Evolutionary conservation across 2,113 vertebrate genomes (phyloP).

Genomic region (Chaenocephalus aceratus): DNA sequence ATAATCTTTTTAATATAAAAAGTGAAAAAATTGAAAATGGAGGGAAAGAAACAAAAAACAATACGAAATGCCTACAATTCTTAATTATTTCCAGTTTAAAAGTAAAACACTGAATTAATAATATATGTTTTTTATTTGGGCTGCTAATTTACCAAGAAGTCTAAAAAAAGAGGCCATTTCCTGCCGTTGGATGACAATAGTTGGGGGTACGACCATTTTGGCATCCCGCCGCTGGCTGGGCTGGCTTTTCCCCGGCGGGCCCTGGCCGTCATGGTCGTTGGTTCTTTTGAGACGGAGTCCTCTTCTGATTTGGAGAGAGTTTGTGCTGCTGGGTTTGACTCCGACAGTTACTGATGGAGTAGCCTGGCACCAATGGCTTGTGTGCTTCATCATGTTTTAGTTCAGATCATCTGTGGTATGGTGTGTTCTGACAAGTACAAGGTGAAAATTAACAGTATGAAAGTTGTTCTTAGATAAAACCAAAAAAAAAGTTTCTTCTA

Average conservation of each 20-base stretch:
- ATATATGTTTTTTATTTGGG: not conserved
- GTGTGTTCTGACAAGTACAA: not conserved
- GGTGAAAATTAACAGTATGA: too few relatives aligned
- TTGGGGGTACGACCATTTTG: conserved; percentile 74
- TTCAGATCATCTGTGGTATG: conserved; percentile 1
- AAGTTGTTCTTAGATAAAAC: not conserved
- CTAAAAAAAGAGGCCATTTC: conserved; percentile 96
- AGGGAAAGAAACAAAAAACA: conserved; percentile 22
- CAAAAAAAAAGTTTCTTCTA: not conserved
- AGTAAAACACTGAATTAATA: not conserved
- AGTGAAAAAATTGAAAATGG: too few relatives aligned
- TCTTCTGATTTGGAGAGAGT: conserved; percentile 82
- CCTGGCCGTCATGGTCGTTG: conserved; percentile 77
- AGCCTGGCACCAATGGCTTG: conserved; percentile 80
- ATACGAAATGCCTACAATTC: not conserved
- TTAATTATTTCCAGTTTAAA: not conserved
- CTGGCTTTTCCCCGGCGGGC: conserved; percentile 75
- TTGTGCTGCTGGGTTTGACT: conserved; percentile 80
- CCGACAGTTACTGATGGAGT: conserved; percentile 84
- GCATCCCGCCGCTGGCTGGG: conserved; percentile 16
- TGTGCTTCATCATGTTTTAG: conserved; percentile 83
- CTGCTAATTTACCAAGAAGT: conserved; percentile 88
- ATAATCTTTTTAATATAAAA: too few relatives aligned
- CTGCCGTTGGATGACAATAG: conserved; percentile 88
- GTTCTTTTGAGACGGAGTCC: conserved; percentile 78